Evolutionary conservation across 2,888 invertebrate species (phyloP), one percentile per base, ranked within the genome.

Genomic region (Prosopocoilus inquinatus): DNA sequence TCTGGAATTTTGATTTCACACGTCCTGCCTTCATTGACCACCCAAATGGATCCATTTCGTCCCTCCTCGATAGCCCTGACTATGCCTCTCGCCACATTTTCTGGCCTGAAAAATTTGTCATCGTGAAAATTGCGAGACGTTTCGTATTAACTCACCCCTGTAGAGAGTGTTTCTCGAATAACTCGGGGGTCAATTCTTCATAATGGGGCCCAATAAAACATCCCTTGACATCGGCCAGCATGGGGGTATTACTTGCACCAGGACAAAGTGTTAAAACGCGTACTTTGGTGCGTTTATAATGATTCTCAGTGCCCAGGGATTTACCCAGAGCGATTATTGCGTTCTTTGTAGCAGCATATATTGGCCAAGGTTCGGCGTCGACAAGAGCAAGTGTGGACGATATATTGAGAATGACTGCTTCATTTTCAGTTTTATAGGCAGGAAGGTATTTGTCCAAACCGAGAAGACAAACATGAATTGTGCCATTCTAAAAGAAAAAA

Each of bases 1-100:
- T 34, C 32, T 11, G 50, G 55, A 15, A 55, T 16, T 9, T 55
- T 45, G 4, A 55, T 45, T 49, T 45, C 45, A 9, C 4, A 46
- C 16, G 49, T 35, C 9, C 39, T 46, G 1, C 46, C 50, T 28
- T 41, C 76, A 58, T 78, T 77, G 2, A 77, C 76, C 13, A 77
- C 67, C 78, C 78, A 79, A 32, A 78, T 74, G 9, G 77, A 76
- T 39, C 79, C 79, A 60, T 74, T 78, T 33, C 71, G 67, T 12
- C 75, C 78, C 57, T 71, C 72, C 50, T 71, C 72, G 13, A 78
- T 63, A 12, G 78, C 65, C 39, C 77, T 73, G 11, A 77, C 70
- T 46, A 77, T 63, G 9, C 73, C 74, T 58, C 73, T 71, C 2
- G 76, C 78, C 34, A 80, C 78, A 60, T 77, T 74, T 54, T 79